Base-by-base conservation (phyloP, 2,797 vertebrate genomes). In the Gouania willdenowi region DNA sequence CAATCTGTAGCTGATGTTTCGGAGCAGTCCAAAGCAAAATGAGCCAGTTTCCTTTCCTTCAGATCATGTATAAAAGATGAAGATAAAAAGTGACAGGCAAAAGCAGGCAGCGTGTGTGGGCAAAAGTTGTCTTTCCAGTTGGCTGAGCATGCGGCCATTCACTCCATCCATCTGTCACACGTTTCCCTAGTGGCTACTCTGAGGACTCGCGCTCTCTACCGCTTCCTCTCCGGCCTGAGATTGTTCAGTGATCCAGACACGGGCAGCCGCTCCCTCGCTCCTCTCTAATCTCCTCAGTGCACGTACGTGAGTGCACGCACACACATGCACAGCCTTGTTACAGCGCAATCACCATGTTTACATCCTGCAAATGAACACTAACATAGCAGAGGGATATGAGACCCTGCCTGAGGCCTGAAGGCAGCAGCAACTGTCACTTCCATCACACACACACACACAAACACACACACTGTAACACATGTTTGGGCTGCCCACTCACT, bases 231-330 rank as follows among this genome's bases (percentile, higher is more conserved):
- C n/a, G 15, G 50, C 38, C 56, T 46, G 29, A 64, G n/a, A 75
- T 66, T 80, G 71, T 79, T 79, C 66, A 81, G 71, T 67, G 71
- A 84, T 71, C 63, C 78, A 65, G 52, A 71, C 56, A 52, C 36
- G 59, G 48, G 67, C 60, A 47, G 34, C 47, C 55, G 29, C 39
- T 69, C 43, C 35, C 42, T 59, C 52, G 45, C 37, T 36, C 30
- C 51, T 20, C 19, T 20, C 19, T 19, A 20, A 15, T 39, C 49
- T 24, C 62, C 34, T 53, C 58, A 29, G 63, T 66, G 63, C 17
- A 46, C 47, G 59, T 62, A 74, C 14, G 27, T 50, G 45, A 63
- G 31, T n/a, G n/a, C n/a, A 49, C 43, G 20, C 42, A 34, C 47
- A 70, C 56, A 58, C 64, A 64, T 44, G 31, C 56, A 5, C 33